Evolutionary conservation across 2,888 invertebrate genomes (phyloP).

Genomic region (Drosophila borborema): DNA sequence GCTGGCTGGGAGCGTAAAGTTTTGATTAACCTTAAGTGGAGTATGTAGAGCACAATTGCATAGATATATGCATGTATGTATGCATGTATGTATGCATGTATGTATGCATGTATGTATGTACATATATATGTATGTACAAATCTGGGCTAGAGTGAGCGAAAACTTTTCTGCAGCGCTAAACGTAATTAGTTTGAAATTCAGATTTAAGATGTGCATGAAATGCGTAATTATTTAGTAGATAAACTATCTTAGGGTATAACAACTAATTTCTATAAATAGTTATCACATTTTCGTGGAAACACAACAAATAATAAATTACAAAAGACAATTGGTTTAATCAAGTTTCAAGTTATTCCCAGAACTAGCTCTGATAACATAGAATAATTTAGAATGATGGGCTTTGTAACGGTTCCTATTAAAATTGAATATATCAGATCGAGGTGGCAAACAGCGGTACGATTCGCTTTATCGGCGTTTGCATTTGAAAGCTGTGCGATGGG

Average conservation of each 20-base stretch:
- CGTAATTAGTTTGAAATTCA: conserved; percentile 47
- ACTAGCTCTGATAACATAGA: conserved; percentile 22
- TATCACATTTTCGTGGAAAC: background rate
- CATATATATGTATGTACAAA: background rate
- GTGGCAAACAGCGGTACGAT: background rate
- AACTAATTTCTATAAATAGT: background rate
- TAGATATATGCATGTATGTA: background rate
- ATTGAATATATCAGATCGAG: conserved; percentile 2
- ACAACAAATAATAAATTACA: background rate
- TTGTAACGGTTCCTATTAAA: background rate
- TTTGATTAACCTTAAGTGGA: conserved; percentile 59
- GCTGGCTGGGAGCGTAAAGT: conserved; percentile 49
- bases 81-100: background rate
- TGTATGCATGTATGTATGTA: background rate
- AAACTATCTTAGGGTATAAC: background rate
- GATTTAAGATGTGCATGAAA: conserved; percentile 23
- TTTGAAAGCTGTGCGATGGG: conserved; percentile 7
- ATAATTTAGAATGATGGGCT: background rate
- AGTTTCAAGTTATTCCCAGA: conserved; percentile 11
- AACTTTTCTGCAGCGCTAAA: conserved; percentile 30
- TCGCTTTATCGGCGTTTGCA: conserved; percentile 5
- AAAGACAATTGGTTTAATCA: conserved; percentile 4
- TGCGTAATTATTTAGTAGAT: conserved; percentile 24
- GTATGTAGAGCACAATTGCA: conserved; percentile 28
- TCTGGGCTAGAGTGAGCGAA: conserved; percentile 16